These are phyloP conservation scores for Muntiacus reevesi DNA, from an alignment of 2,113 vertebrate species.

Conservation along the genomic window DNA sequence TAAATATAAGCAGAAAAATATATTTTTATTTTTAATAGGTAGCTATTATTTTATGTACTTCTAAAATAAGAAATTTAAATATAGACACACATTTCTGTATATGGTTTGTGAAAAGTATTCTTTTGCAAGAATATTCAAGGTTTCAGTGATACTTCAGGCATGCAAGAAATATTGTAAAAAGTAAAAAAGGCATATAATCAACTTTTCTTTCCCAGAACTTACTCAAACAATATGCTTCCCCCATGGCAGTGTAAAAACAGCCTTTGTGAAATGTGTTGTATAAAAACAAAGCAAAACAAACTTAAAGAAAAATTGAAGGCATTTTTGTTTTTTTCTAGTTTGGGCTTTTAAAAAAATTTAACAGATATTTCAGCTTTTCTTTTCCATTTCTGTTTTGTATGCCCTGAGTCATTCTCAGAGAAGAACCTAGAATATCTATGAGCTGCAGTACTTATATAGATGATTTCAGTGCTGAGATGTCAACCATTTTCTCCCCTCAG, in stretches of 20 bases:
- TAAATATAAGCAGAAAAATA: not conserved
- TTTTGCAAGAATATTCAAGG: not conserved
- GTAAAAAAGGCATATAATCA: not conserved
- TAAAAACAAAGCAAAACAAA: slow-evolving; percentile 29
- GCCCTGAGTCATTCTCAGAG: not conserved
- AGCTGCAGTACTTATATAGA: not conserved
- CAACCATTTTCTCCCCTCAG: not conserved
- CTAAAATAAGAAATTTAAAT: not conserved
- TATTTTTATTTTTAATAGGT: not conserved
- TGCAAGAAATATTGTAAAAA: not conserved
- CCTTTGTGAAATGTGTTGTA: not conserved
- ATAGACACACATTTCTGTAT: not conserved
- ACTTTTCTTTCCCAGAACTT: not conserved
- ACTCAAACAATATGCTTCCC: not conserved
- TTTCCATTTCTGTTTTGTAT: not conserved
- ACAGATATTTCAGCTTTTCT: not conserved
- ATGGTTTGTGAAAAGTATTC: not conserved
- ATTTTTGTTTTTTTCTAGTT: not conserved
- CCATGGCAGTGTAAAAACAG: not conserved
- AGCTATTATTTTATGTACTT: not conserved
- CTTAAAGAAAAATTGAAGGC: not conserved
- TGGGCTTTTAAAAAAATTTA: not conserved
- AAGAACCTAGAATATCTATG: not conserved
- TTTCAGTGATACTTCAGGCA: not conserved
- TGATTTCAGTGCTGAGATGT: not conserved